Percentiles rank a stretch among this genome's conserved stretches.
Evolutionary conservation across 2,797 vertebrate species (phyloP).

Genomic region (Spea hammondii): DNA sequence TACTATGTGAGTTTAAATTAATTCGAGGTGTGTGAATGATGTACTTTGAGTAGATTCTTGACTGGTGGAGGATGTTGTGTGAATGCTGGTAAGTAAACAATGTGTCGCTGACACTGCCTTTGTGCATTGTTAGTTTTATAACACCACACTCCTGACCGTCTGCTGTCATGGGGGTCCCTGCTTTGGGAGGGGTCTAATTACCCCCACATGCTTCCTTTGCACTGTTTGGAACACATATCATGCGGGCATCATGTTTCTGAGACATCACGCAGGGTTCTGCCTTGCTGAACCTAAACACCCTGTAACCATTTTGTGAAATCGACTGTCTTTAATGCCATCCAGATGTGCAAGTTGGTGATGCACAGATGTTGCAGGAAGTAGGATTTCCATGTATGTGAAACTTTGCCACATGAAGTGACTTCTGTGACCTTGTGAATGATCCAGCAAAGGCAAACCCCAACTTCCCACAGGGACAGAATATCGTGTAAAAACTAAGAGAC

Average conservation of each 20-base stretch:
- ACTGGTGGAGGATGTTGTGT: conserved; percentile 27
- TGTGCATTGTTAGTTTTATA: conserved; percentile 23
- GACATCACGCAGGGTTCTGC: conserved; percentile 18
- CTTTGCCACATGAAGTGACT: conserved; percentile 9
- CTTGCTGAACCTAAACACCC: conserved; percentile 4
- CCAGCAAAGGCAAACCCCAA: conserved; percentile 6
- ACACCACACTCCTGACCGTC: conserved; percentile 45
- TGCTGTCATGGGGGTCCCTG: conserved; percentile 42
- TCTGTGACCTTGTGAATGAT: conserved; percentile 20
- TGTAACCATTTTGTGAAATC: conserved; percentile 20
- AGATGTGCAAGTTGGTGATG: neutral
- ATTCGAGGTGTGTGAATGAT: too few relatives aligned
- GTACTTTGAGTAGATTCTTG: neutral
- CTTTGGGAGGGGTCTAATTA: conserved; percentile 20
- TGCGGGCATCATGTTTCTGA: conserved; percentile 35
- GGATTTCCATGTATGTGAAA: conserved; percentile 14
- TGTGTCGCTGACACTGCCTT: conserved; percentile 31
- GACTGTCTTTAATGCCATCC: neutral
- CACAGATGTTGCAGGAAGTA: conserved; percentile 7
- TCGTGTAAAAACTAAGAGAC: conserved; percentile 13
- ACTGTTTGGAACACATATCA: conserved; percentile 50
- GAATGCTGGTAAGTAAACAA: neutral
- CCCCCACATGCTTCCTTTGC: conserved; percentile 39
- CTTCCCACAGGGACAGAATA: conserved; percentile 9
- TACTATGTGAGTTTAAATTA: neutral